Percentiles rank a stretch among this genome's conserved stretches.
phyloP scores from a whole-genome alignment of 2,888 invertebrate species.

The Epirrita christyi region DNA sequence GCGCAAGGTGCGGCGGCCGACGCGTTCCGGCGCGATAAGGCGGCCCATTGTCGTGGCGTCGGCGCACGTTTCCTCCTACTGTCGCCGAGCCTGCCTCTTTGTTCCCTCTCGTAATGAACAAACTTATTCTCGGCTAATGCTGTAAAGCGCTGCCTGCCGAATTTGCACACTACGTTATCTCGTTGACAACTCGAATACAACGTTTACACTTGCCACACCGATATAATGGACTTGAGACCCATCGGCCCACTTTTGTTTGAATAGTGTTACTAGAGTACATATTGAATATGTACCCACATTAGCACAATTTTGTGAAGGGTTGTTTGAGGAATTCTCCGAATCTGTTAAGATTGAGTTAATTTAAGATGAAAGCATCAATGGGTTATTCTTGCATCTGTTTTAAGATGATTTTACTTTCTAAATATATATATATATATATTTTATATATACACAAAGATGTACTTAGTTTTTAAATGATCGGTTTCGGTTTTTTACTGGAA shows the following conservation, averaged over 20 bases:
- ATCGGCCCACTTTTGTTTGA: slow-evolving; percentile 78
- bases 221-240: slow-evolving; percentile 66
- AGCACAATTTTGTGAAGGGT: slow-evolving; percentile 65
- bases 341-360: slow-evolving; percentile 60
- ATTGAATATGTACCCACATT: slow-evolving; percentile 69
- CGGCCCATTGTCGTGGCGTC: slow-evolving; percentile 80
- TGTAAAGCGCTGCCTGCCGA: slow-evolving; percentile 70
- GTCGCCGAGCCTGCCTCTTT: slow-evolving; percentile 80
- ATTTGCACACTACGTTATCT: slow-evolving; percentile 74
- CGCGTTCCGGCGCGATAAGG: slow-evolving; percentile 84
- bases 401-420: no score
- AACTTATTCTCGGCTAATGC: slow-evolving; percentile 82
- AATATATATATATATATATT: no score
- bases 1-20: slow-evolving; percentile 50
- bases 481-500: no score
- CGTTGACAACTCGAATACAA: slow-evolving; percentile 60
- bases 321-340: slow-evolving; percentile 70
- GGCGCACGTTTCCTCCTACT: slow-evolving; percentile 83
- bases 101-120: slow-evolving; percentile 81
- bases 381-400: neutral
- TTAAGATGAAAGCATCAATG: slow-evolving; percentile 10
- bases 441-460: no score
- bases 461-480: no score
- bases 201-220: slow-evolving; percentile 55
- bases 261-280: slow-evolving; percentile 65